Evolutionary conservation across 2,113 vertebrate genomes (phyloP), one percentile per base, ranked within the genome.

Genomic region (Drymodes brunneopygia): DNA sequence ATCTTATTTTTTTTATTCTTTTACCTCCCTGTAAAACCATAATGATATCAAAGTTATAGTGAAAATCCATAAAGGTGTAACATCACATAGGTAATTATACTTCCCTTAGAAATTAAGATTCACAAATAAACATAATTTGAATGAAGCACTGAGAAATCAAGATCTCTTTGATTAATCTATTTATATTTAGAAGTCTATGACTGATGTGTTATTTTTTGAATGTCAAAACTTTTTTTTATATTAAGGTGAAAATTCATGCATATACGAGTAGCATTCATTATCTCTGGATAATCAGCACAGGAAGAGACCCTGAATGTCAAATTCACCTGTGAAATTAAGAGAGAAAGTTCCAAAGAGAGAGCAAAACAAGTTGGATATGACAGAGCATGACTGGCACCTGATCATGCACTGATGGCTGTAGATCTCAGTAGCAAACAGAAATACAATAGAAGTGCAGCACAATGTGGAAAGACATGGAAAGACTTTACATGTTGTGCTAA

Each of bases 151-250:
- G 48, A 85, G 81, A 87, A 90, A 17, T 38, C 31, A 91, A 87
- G 22, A 29, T 51, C 56, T 79, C 88, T 91, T 84, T 95, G 94
- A 96, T 95, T 93, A 79, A 91, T 79, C 45, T 81, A 67, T 54
- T 81, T 96, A 94, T 91, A 94, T 96, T 95, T 94, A 95, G 61
- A 92, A 85, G 54, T 29, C 65, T 89, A 40, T 88, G 61, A 88
- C 58, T 74, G 70, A 92, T 66, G 45, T 42, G 62, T 33, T 80
- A 85, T 85, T 92, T 95, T 94, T 61, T 79, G 62, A 91, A 95
- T 89, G 74, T 84, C 86, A 95, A 91, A 75, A 61, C 27, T 50
- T 86, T 87, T 87, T 93, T 87, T 86, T 51, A 71, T 57, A 42
- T 90, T 90, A 69, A 65, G 78, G 71, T 80, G 58, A 85, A 95